Conservation (phyloP, 2,888 invertebrate genomes). For the Epirrita christyi region DNA sequence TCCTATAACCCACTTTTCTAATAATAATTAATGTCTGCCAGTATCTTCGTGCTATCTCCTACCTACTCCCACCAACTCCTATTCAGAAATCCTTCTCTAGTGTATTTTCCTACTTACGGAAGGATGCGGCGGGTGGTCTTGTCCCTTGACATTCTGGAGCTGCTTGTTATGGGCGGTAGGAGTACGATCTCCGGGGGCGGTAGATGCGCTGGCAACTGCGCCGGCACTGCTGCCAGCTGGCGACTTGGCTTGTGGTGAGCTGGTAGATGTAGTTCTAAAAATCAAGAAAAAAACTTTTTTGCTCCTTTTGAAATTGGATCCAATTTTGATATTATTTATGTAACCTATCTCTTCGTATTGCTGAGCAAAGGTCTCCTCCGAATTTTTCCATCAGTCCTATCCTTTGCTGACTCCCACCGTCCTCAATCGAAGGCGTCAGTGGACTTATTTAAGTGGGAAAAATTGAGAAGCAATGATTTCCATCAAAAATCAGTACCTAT, state of each 20-base stretch:
- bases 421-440: too few species aligned
- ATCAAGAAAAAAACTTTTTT: slow-evolving; percentile 32
- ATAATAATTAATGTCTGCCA: not conserved
- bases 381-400: too few species aligned
- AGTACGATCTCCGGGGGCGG: slow-evolving; percentile 83
- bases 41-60: not conserved
- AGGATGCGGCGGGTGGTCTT: slow-evolving; percentile 87
- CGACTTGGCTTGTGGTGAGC: slow-evolving; percentile 89
- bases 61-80: not conserved
- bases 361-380: too few species aligned
- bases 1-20: too few species aligned
- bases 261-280: slow-evolving; percentile 89
- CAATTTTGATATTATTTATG: too few species aligned
- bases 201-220: slow-evolving; percentile 73
- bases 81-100: not conserved
- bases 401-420: too few species aligned
- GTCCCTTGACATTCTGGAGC: slow-evolving; percentile 90
- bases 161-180: slow-evolving; percentile 89
- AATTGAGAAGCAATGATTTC: too few species aligned
- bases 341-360: too few species aligned
- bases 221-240: slow-evolving; percentile 89
- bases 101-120: slow-evolving; percentile 86
- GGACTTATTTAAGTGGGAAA: too few species aligned
- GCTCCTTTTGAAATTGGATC: too few species aligned
- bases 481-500: too few species aligned